Base-by-base conservation (phyloP, 2,888 invertebrate genomes). In the Cerastis rubricosa region DNA sequence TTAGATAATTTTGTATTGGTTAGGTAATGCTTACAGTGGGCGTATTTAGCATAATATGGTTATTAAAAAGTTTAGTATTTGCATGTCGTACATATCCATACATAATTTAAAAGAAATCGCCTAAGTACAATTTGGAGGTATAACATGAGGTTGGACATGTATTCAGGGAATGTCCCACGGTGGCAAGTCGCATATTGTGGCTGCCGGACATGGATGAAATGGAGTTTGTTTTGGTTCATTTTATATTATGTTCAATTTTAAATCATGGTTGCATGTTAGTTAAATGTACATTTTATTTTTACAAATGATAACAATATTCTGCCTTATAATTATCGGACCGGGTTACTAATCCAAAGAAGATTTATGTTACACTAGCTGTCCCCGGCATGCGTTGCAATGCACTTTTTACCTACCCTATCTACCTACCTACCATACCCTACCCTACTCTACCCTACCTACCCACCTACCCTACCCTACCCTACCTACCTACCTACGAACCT, bases 51-150 rank as follows among this genome's bases (percentile, higher is more conserved):
- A 71, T 79, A 75, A 64, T 74, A 66, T 71, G 65, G 35, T 64
- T 74, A 65, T 74, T 68, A 65, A n/a, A 59, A 70, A 47, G 65
- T 66, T 71, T 76, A 76, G 59, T 77, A 71, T 74, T 82, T 67
- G 67, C 84, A 47, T 78, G 82, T 77, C 80, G 75, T 79, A 78
- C 74, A 85, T 84, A 76, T 78, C 71, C 71, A 67, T 81, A 69
- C 63, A 67, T 75, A 74, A 81, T 64, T 67, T 49, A 71, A 54
- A 63, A 67, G 67, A 71, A 68, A 83, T 64, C 54, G 66, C 25
- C 71, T 67, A 76, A 84, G 84, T 84, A 84, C 84, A 84, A 84
- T 47, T 81, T 64, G 59, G 64, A 71, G 51, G 29, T 71, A 47
- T 54, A 61, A 45, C 69, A 25, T n/a, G 43, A 40, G 45, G 49